These are phyloP conservation scores for Proterorhinus semilunaris DNA, from an alignment of 2,113 vertebrate genomes.

Conservation along the genomic window DNA sequence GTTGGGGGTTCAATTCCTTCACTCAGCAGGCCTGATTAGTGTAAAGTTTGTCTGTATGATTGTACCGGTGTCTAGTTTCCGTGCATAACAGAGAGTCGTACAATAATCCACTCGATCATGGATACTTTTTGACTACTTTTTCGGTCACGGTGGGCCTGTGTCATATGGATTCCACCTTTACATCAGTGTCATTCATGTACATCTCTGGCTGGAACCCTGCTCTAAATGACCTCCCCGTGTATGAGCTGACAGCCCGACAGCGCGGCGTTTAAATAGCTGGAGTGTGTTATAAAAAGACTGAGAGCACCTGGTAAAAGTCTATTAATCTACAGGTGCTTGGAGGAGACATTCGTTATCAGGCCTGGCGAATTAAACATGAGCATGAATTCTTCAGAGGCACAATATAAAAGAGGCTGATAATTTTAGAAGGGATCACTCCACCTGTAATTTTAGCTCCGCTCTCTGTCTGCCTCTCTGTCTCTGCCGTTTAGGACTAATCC, in stretches of 20 bases:
- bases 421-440: conserved; percentile 84
- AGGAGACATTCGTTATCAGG: conserved; percentile 79
- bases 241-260: conserved; percentile 58
- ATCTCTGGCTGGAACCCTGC: conserved; percentile 37
- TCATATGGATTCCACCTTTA: conserved; percentile 14
- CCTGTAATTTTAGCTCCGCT: conserved; percentile 80
- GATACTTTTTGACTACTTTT: neutral
- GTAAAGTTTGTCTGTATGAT: no score
- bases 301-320: conserved; percentile 74
- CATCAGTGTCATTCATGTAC: neutral
- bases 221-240: conserved; percentile 59
- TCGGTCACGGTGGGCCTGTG: neutral
- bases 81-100: neutral
- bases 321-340: conserved; percentile 79
- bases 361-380: conserved; percentile 82
- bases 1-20: no score
- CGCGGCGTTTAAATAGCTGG: conserved; percentile 69
- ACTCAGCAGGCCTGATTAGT: no score
- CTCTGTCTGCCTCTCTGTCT: conserved; percentile 71
- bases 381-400: conserved; percentile 77
- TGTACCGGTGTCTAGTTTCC: no score
- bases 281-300: conserved; percentile 76
- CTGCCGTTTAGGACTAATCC: conserved; percentile 70
- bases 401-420: conserved; percentile 83
- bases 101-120: no score